Base-by-base conservation (phyloP, 2,888 invertebrate species). In the Colletes collaris region DNA sequence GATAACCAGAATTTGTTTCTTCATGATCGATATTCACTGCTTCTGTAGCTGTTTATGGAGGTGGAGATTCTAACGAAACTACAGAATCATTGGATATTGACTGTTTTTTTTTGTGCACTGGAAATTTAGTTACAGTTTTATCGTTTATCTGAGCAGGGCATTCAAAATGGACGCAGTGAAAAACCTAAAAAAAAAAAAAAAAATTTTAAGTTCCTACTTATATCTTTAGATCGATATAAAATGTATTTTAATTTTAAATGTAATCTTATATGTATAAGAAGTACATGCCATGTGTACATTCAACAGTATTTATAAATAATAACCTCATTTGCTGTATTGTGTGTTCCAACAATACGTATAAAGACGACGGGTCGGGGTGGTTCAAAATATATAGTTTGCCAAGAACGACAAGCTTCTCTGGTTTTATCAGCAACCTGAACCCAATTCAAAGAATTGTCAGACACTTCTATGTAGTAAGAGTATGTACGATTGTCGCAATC, bases 121-220 rank as follows among this genome's bases (percentile, higher is more conserved):
- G 84, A 10, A 89, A 90, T 72, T 90, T 91, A n/a, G 8, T 52
- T 55, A 66, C 64, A 68, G 77, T 85, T 59, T 90, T 88, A 11
- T 89, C 87, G 50, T 89, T 91, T 44, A 80, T 76, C 87, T 96
- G 96, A 46, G 97, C 96, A 6, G 99, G 99, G 89, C 98, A 98
- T 94, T 99, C 99, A 93, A 99, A 96, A 94, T 99, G 99, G 69
- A 99, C 99, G 92, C 98, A 97, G 93, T 99, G 99, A 93, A 99
- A 99, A 72, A 99, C 98, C 97, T 98, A 49, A 27, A 69, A 64
- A 35, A 50, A 49, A 27, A 69, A 64, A 35, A 50, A 5, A 4
- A 58, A 52, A 55, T 44, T 50, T 50, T 50, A n/a, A 44, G 19
- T 7, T 35, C 11, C 35, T 27, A 27, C 27, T 27, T 27, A 27